Percentiles rank a stretch among this genome's conserved stretches.
phyloP scores from a whole-genome alignment of 2,797 vertebrate species.

The Liparis tanakae region DNA sequence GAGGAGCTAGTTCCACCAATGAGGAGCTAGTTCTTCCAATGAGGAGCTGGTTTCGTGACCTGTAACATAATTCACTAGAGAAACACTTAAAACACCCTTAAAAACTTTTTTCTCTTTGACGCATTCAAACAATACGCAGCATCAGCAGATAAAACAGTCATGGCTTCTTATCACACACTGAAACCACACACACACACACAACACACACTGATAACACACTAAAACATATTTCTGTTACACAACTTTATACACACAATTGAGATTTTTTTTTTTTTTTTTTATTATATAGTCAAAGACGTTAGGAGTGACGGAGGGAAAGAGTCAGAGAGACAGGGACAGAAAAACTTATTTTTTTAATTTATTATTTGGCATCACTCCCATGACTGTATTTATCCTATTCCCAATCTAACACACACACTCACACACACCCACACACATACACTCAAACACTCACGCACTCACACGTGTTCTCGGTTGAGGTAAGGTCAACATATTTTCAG shows the following conservation, averaged over 20 bases:
- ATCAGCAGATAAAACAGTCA: slow-evolving; percentile 7
- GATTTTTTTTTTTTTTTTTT: neutral
- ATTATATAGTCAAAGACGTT: too few species aligned
- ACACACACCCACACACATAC: slow-evolving; percentile 18
- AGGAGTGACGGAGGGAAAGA: too few species aligned
- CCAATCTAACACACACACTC: neutral
- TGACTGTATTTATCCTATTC: slow-evolving; percentile 23
- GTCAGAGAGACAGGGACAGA: too few species aligned
- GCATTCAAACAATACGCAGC: neutral
- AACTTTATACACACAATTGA: neutral
- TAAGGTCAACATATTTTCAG: slow-evolving; percentile 68
- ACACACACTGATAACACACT: slow-evolving; percentile 2
- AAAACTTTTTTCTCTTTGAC: too few species aligned
- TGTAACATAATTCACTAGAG: too few species aligned
- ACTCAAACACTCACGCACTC: slow-evolving; percentile 6
- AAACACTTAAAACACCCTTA: too few species aligned
- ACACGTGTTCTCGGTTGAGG: slow-evolving; percentile 41
- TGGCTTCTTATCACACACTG: slow-evolving; percentile 28
- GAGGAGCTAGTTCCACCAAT: too few species aligned
- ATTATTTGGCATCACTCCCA: slow-evolving; percentile 8
- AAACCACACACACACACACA: slow-evolving; percentile 16
- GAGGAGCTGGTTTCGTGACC: too few species aligned
- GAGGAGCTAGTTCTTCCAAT: too few species aligned
- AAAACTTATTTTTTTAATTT: too few species aligned
- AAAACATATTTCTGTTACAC: neutral